Conservation (phyloP, 2,113 vertebrate genomes). For the Ahaetulla prasina region DNA sequence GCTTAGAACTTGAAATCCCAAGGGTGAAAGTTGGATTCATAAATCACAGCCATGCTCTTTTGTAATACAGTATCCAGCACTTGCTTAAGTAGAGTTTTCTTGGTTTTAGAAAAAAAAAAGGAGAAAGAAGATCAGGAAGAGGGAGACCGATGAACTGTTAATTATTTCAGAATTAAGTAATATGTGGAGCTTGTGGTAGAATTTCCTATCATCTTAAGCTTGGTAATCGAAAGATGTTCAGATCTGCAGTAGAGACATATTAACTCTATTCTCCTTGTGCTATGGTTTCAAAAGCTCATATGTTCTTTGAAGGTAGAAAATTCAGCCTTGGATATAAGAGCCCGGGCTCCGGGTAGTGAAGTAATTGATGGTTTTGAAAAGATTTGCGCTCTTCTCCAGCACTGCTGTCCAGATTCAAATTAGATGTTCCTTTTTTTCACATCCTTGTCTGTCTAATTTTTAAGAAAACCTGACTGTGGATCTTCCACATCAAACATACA, state of each 20-base stretch:
- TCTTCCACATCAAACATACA: neutral
- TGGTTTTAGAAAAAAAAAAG: neutral
- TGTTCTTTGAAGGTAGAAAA: neutral
- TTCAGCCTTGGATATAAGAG: neutral
- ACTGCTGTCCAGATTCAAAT: neutral
- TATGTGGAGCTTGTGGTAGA: neutral
- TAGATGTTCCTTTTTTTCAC: too few relatives aligned
- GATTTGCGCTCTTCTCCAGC: neutral
- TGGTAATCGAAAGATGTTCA: neutral
- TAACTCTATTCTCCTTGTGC: neutral
- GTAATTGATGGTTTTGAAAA: neutral
- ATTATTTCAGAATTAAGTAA: neutral
- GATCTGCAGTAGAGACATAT: neutral
- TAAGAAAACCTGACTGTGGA: neutral
- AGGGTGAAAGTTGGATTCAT: neutral
- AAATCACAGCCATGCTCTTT: constrained; percentile 9
- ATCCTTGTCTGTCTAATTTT: neutral
- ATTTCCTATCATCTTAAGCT: neutral
- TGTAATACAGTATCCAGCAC: neutral
- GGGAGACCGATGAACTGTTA: neutral
- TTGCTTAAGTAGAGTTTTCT: neutral
- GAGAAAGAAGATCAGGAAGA: neutral
- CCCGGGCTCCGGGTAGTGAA: neutral
- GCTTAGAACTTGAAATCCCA: neutral
- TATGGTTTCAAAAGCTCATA: neutral